Conservation (phyloP, 2,113 vertebrate genomes). For the Bucco capensis region DNA sequence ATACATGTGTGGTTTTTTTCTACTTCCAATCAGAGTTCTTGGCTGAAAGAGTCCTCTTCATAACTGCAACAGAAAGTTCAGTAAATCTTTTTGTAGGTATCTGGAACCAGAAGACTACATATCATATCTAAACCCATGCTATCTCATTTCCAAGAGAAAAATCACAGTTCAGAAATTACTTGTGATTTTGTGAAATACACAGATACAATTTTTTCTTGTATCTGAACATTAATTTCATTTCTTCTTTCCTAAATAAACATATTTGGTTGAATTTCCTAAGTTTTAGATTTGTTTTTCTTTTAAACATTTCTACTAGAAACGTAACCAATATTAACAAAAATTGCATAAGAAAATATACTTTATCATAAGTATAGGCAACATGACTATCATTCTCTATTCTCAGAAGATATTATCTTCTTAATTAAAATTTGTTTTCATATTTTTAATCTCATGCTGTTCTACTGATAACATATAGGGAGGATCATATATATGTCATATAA, state of each 20-base stretch:
- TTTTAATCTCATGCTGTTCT: neutral
- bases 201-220: neutral
- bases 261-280: neutral
- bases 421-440: neutral
- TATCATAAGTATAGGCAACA: neutral
- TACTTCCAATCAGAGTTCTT: neutral
- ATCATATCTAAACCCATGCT: neutral
- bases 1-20: neutral
- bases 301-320: neutral
- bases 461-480: neutral
- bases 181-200: neutral
- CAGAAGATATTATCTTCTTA: neutral
- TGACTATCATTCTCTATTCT: neutral
- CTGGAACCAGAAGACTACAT: neutral
- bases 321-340: neutral
- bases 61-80: neutral
- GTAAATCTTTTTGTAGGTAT: neutral
- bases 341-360: neutral
- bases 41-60: neutral
- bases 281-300: neutral
- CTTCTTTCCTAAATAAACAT: neutral
- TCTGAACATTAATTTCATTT: neutral
- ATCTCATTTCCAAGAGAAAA: neutral
- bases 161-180: neutral
- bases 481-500: no score